Evolutionary conservation across 23 tunicate species (phyloP), one percentile per base, ranked within the genome.

Genomic region (Ciona savignyi): DNA sequence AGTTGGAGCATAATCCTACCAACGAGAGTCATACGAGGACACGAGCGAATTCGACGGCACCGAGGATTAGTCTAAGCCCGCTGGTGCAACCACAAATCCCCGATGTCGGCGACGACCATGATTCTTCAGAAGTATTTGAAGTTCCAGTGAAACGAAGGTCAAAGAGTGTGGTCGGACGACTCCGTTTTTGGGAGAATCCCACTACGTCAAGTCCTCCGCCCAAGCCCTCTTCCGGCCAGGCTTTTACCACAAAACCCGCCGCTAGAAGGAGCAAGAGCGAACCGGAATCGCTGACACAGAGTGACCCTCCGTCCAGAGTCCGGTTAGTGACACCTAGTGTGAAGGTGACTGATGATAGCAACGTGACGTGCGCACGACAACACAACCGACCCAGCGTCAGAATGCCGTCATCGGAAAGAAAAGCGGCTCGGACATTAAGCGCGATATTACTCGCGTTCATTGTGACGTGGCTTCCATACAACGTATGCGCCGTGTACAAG

Each of bases 381-480:
- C 56, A 15, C 11, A 15, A 9, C 9, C 56, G 56, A 42, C 11
- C 11, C 15, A 9, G 6, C 23, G 28, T n/a, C 22, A 63, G 28
- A 72, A 66, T 91, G 70, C 87, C 97, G 21, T 80, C 97, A 20
- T 79, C 78, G 32, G 97, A 91, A 35, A 76, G 81, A 27, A 91
- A 91, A 60, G 97, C 97, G 21, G 97, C 82, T 0, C 65, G 86
- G 33, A 91, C 97, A 32, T 63, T 91, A 60, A 80, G 86, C 48
- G 97, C 97, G 11, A 91, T 91, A 26, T 67, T 91, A 42, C 72
- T 91, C 25, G 97, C 97, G 30, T 91, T 91, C 62, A 26, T 91
- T 42, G 24, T 80, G 20, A 91, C 97, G 33, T 91, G 97, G 97
- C 42, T 91, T 49, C 97, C 97, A 25, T 91, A 91, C 73, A 85